A percentile compares a stretch with the other conserved stretches of the same genome.
phyloP scores from a whole-genome alignment of 2,797 vertebrate genomes.

The Ptychobarbus kaznakovi region DNA sequence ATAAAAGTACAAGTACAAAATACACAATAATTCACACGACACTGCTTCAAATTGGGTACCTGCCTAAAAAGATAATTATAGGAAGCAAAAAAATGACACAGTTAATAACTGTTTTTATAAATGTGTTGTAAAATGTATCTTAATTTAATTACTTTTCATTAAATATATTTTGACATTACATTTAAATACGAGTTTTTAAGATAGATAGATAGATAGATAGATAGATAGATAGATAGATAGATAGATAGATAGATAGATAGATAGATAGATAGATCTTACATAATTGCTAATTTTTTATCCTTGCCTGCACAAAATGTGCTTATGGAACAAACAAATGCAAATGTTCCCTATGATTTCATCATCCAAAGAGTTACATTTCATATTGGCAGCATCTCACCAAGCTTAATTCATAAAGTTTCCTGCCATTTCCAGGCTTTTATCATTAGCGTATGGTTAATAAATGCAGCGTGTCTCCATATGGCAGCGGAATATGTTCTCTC shows the following conservation, averaged over 20 bases:
- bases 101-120: too few species aligned
- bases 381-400: conserved; percentile 6
- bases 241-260: background rate
- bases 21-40: too few species aligned
- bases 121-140: too few species aligned
- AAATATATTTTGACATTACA: too few species aligned
- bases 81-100: too few species aligned
- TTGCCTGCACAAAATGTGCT: conserved; percentile 24
- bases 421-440: conserved; percentile 33
- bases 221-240: background rate
- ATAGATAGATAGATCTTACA: background rate
- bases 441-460: conserved; percentile 8
- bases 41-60: too few species aligned
- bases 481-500: background rate
- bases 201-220: background rate
- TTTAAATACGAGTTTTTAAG: too few species aligned
- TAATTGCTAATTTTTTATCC: background rate
- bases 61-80: too few species aligned
- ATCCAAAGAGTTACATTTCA: conserved; percentile 21
- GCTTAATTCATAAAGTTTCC: conserved; percentile 16
- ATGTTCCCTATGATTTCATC: conserved; percentile 31
- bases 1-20: too few species aligned
- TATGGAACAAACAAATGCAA: conserved; percentile 17
- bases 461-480: background rate
- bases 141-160: too few species aligned